Conservation (phyloP, 1,140 invertebrate genomes). For the Danaus plexippus region DNA sequence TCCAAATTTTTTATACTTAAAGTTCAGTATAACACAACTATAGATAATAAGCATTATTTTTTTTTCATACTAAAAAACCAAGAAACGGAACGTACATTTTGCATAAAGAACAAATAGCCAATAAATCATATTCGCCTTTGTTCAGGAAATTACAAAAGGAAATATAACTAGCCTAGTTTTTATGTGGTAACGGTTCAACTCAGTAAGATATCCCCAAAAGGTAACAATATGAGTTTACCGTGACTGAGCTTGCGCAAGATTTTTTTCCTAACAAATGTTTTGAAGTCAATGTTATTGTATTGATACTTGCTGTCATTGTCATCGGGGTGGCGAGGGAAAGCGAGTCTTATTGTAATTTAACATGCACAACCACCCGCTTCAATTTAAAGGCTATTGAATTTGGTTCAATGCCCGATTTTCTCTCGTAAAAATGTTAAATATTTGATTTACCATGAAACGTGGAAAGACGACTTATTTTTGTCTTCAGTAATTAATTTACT, state of each 20-base stretch:
- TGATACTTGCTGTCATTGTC: slow-evolving; percentile 32
- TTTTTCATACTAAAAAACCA: slow-evolving; percentile 13
- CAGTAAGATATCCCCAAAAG: slow-evolving; percentile 39
- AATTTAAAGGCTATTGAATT: slow-evolving; percentile 15
- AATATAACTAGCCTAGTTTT: slow-evolving; percentile 37
- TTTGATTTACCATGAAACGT: no score
- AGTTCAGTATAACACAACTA: slow-evolving; percentile 9
- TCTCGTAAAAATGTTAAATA: no score
- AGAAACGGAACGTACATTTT: slow-evolving; percentile 14
- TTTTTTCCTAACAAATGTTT: slow-evolving; percentile 49
- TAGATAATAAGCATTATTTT: neutral
- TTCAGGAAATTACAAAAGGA: slow-evolving; percentile 42
- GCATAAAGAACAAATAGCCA: slow-evolving; percentile 29
- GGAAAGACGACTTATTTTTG: no score
- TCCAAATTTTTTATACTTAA: slow-evolving; percentile 3
- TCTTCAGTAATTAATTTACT: no score
- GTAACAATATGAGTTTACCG: slow-evolving; percentile 38
- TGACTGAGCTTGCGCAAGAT: slow-evolving; percentile 59
- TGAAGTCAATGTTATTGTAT: slow-evolving; percentile 35
- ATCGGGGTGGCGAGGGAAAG: slow-evolving; percentile 33
- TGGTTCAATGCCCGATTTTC: neutral
- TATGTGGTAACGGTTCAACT: slow-evolving; percentile 45
- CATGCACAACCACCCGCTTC: slow-evolving; percentile 21
- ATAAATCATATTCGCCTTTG: slow-evolving; percentile 57
- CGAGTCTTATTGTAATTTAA: slow-evolving; percentile 25